Evolutionary conservation across 2,888 invertebrate genomes (phyloP), one percentile per base, ranked within the genome.

Genomic region (Maniola hyperantus): DNA sequence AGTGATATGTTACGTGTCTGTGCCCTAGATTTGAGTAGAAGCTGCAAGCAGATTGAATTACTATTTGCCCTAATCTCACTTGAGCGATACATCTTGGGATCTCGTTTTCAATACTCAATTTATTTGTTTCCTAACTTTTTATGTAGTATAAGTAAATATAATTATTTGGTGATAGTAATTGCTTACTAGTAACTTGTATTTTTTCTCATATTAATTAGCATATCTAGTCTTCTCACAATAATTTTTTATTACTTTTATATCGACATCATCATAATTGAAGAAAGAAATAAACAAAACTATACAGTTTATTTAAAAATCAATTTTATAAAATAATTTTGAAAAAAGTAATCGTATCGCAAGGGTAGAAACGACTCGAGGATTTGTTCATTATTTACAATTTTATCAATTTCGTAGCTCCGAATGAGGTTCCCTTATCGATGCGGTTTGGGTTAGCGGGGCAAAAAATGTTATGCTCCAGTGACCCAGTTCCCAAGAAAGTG

Each of bases 401-500:
- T 46, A 59, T 59, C 46, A 59, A 44, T 61, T 61, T 48, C 36
- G 18, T 8, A 13, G 26, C 6, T 11, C 7, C 51, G n/a, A 62
- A 51, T 42, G 13, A 7, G 26, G 50, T 50, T 39, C 39, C 48
- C 61, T 68, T 71, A 71, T 71, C 70, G 42, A n/a, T 8, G 26
- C 8, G 61, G 54, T 65, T 67, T 80, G 80, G 89, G 91, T 89
- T 87, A 91, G 78, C 87, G 76, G 88, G 75, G 77, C 88, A 89
- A 81, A 89, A 88, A 85, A 77, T 81, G 75, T 34, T 74, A 80
- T 80, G 80, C 76, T 80, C 80, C 80, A 42, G 42, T 42, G 83
- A 85, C 87, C 87, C 82, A 87, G 80, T 85, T 85, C 83, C 80
- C 77, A 79, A 77, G 79, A 73, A 78, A 73, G 71, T 74, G 89